Evolutionary conservation across 2,888 invertebrate species (phyloP), one percentile per base, ranked within the genome.

Genomic region (Melanotus villosus): DNA sequence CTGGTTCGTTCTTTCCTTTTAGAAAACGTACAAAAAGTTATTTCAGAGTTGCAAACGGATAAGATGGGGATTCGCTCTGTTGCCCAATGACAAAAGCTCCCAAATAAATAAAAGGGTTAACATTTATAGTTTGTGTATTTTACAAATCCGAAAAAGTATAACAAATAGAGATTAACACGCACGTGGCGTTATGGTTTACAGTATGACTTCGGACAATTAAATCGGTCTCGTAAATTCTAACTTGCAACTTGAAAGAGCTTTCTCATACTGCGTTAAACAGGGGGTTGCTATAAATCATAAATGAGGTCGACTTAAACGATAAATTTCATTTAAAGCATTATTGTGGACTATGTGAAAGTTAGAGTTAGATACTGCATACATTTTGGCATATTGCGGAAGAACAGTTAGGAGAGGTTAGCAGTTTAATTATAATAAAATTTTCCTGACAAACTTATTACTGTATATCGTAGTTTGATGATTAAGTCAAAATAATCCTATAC

Each of bases 291-390:
- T 41, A 63, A 68, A 68, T 68, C 68, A 68, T 64, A 64, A 68
- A 59, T 21, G 52, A 52, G 58, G 64, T 41, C 58, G 64, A 58
- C 68, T 64, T 38, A 34, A 9, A 58, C 34, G 52, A 68, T 68
- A 68, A 68, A 68, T 68, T 56, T 57, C 34, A 58, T 68, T 68
- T 64, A 64, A 52, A 64, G 58, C 43, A 64, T 64, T 64, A 58
- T 41, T 64, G 47, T 50, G 64, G 21, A 64, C 58, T 64, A 54
- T 57, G 62, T 50, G 41, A 47, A 45, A 41, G 38, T 59, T 56
- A 18, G 26, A 50, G 36, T 66, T 54, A 19, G 58, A 21, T 16
- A 59, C 21, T 62, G 56, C 56, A 56, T 62, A 57, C 23, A 62
- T 56, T 62, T 59, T 50, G 50, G 32, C 50, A 50, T 50, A 50